Conservation (phyloP, 2,113 vertebrate species). For the Poecile atricapillus region DNA sequence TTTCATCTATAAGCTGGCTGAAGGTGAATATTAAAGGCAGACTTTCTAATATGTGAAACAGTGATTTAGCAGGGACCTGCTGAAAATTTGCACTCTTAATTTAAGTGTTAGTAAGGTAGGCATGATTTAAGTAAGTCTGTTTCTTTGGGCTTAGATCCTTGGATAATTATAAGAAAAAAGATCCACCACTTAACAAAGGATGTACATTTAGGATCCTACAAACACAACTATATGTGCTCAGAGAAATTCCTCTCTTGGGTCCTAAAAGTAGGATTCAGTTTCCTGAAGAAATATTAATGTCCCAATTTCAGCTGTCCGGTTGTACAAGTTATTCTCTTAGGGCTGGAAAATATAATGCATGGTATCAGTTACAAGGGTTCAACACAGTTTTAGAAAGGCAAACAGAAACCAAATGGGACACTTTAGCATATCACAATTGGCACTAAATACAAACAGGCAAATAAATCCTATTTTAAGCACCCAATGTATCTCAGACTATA, state of each 20-base stretch:
- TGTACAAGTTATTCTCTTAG: not conserved
- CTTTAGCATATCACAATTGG: not conserved
- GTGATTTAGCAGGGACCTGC: not conserved
- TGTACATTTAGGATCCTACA: not conserved
- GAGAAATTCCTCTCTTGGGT: not conserved
- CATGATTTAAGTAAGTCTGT: not conserved
- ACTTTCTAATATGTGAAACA: not conserved
- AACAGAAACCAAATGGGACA: not conserved
- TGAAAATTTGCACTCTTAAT: not conserved
- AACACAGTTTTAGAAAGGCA: not conserved
- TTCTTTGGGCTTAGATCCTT: not conserved
- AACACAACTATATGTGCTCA: not conserved
- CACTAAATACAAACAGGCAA: not conserved
- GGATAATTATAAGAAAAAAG: not conserved
- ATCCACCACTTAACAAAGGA: not conserved
- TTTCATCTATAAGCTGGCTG: not conserved
- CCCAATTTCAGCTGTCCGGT: not conserved
- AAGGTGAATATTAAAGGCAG: not conserved
- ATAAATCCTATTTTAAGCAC: not conserved
- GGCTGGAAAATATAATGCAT: not conserved
- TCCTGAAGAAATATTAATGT: not conserved
- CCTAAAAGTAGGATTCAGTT: not conserved
- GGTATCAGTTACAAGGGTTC: not conserved
- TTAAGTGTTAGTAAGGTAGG: not conserved
- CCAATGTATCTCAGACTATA: not conserved